These are phyloP conservation scores for Sturmia bella DNA, from an alignment of 2,888 invertebrate genomes.

Conservation along the genomic window DNA sequence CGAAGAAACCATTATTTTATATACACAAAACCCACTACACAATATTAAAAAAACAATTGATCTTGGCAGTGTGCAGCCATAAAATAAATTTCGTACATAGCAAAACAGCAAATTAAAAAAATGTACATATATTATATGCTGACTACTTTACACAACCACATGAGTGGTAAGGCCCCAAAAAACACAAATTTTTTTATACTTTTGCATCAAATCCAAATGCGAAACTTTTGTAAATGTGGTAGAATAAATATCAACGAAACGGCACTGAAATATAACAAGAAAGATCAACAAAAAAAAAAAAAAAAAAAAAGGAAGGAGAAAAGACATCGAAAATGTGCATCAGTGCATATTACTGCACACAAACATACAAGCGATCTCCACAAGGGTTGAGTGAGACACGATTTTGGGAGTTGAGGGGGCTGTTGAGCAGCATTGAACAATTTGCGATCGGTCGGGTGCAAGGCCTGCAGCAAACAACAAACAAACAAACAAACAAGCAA, in stretches of 20 bases:
- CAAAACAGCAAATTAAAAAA: slow-evolving; percentile 33
- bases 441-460: slow-evolving; percentile 42
- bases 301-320: no score
- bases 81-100: slow-evolving; percentile 40
- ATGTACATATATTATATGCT: slow-evolving; percentile 13
- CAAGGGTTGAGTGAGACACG: slow-evolving; percentile 29
- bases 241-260: slow-evolving; percentile 59
- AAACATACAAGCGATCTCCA: slow-evolving; percentile 20
- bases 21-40: slow-evolving; percentile 7
- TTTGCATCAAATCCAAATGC: slow-evolving; percentile 56
- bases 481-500: slow-evolving; percentile 45
- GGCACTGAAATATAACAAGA: slow-evolving; percentile 43
- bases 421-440: slow-evolving; percentile 45
- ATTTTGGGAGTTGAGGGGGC: slow-evolving; percentile 22
- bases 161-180: slow-evolving; percentile 40
- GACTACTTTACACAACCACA: slow-evolving; percentile 42
- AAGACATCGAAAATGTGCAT: slow-evolving; percentile 54
- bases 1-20: slow-evolving; percentile 43
- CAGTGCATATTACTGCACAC: slow-evolving; percentile 55
- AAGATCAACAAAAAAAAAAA: not conserved
- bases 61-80: slow-evolving; percentile 47
- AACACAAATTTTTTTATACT: slow-evolving; percentile 32
- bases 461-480: slow-evolving; percentile 39
- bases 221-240: slow-evolving; percentile 45
- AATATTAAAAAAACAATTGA: slow-evolving; percentile 56